Percentiles rank a stretch among this genome's conserved stretches.
These are phyloP conservation scores for Montifringilla adamsi DNA, from an alignment of 2,113 vertebrate species.

Conservation along the genomic window DNA sequence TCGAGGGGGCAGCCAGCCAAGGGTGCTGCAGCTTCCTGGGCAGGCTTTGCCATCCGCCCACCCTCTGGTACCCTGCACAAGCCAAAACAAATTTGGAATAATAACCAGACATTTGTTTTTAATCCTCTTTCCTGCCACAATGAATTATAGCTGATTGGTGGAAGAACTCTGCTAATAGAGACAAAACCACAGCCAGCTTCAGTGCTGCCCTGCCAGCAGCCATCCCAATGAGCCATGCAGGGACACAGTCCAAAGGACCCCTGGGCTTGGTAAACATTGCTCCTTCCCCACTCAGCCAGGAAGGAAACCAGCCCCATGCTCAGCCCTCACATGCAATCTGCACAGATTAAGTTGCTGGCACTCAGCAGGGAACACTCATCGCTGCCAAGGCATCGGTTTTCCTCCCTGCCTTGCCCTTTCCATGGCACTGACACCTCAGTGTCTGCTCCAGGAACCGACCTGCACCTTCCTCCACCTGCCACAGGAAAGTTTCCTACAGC, in stretches of 20 bases:
- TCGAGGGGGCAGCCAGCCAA: not conserved
- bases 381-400: not conserved
- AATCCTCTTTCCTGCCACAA: not conserved
- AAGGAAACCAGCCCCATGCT: not conserved
- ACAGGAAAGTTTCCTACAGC: not conserved
- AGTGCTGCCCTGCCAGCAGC: not conserved
- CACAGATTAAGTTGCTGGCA: slow-evolving; percentile 6
- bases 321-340: not conserved
- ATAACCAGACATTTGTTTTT: not conserved
- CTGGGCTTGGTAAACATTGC: not conserved
- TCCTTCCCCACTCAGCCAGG: not conserved
- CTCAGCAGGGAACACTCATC: not conserved
- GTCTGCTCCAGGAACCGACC: not conserved
- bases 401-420: not conserved
- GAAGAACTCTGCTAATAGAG: not conserved
- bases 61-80: not conserved
- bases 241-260: not conserved
- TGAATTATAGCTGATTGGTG: not conserved
- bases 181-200: not conserved
- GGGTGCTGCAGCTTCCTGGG: not conserved
- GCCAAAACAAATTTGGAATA: not conserved
- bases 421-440: not conserved
- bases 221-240: not conserved
- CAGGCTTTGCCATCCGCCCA: not conserved
- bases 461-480: not conserved